Evolutionary conservation across 2,113 vertebrate species (phyloP).

Genomic region (Malurus alboscapulatus): DNA sequence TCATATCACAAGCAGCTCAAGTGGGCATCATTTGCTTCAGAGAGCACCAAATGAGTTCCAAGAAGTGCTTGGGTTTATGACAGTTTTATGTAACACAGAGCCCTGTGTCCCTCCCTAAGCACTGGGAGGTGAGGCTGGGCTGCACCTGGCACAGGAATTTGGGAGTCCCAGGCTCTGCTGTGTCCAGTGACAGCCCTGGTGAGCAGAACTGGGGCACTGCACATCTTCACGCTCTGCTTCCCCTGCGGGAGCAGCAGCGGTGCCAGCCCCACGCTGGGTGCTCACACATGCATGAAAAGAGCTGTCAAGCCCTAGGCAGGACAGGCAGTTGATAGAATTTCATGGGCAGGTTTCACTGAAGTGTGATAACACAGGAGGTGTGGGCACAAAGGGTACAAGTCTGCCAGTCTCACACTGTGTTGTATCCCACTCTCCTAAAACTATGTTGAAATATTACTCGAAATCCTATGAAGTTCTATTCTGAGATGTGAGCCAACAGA

Average conservation of each 20-base stretch:
- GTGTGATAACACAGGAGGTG: neutral
- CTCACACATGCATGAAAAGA: neutral
- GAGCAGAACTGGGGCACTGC: neutral
- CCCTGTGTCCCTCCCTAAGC: neutral
- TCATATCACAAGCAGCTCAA: neutral
- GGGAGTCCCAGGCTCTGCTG: neutral
- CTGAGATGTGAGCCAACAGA: neutral
- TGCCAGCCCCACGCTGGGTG: rapidly evolving
- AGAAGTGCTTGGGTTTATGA: neutral
- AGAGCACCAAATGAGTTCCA: neutral
- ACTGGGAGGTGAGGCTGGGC: neutral
- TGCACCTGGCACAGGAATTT: neutral
- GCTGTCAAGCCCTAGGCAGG: neutral
- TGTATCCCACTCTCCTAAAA: neutral
- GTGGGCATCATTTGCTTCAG: neutral
- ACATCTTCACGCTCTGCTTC: rapidly evolving
- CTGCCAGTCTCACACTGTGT: neutral
- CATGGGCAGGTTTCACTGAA: neutral
- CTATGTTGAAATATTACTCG: neutral
- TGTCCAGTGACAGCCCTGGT: neutral
- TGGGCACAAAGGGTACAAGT: neutral
- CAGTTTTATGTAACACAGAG: neutral
- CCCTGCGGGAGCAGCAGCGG: rapidly evolving
- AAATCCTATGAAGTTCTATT: neutral
- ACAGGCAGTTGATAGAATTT: neutral